Evolutionary conservation across 1,140 invertebrate genomes (phyloP).

Genomic region (Drosophila lacertosa): DNA sequence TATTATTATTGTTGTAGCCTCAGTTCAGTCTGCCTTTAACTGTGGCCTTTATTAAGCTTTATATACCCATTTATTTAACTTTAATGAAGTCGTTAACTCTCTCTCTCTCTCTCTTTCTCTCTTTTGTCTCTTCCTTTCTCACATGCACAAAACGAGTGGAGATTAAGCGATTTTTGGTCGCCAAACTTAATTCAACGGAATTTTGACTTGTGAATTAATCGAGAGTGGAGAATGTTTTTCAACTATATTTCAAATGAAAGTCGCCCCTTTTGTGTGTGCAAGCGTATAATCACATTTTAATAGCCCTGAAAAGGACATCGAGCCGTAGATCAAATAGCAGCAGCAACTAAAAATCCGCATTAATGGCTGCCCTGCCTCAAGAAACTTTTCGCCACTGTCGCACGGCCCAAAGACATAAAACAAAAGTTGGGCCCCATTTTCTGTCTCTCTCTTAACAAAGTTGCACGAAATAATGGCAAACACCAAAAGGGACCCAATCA

Average conservation of each 20-base stretch:
- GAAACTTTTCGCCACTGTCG: constrained; percentile 54
- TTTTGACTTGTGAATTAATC: constrained; percentile 5
- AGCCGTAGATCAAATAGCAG: constrained; percentile 56
- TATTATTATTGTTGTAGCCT: no score
- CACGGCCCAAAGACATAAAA: constrained; percentile 72
- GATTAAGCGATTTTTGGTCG: constrained; percentile 53
- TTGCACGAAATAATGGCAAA: constrained; percentile 47
- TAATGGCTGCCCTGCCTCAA: constrained; percentile 52
- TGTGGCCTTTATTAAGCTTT: no score
- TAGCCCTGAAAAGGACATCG: constrained; percentile 39
- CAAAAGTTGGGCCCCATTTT: constrained; percentile 55
- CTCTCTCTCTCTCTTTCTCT: neutral
- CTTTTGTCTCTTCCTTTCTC: no score
- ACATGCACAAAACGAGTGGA: neutral
- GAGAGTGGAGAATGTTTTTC: constrained; percentile 4
- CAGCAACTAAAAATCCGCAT: constrained; percentile 63
- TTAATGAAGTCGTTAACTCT: neutral
- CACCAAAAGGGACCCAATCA: constrained; percentile 24
- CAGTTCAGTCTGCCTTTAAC: no score
- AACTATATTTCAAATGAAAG: constrained; percentile 10
- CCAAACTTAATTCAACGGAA: constrained; percentile 56
- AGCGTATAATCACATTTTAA: constrained; percentile 69
- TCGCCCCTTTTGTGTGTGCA: constrained; percentile 27
- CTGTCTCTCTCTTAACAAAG: constrained; percentile 1
- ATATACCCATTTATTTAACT: no score